Percentiles rank a stretch among this genome's conserved stretches.
Conservation (phyloP, 2,888 invertebrate genomes). For the Melieria omissa region DNA sequence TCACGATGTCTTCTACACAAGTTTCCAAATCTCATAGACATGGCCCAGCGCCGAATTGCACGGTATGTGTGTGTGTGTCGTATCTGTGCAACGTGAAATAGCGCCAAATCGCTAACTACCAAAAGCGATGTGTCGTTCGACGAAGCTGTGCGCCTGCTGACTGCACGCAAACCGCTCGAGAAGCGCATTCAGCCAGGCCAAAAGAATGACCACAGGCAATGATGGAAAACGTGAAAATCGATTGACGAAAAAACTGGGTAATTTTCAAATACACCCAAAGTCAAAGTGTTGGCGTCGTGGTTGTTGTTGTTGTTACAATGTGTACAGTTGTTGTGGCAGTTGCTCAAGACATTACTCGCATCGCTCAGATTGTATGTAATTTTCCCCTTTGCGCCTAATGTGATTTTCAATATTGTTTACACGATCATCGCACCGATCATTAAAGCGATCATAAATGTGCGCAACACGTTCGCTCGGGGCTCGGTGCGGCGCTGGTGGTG, state of each 20-base stretch:
- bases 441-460: slow-evolving; percentile 21
- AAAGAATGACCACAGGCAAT: slow-evolving; percentile 42
- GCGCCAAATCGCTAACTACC: too few relatives aligned
- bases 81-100: too few relatives aligned
- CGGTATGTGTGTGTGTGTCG: too few relatives aligned
- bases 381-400: slow-evolving; percentile 49
- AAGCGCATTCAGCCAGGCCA: too few relatives aligned
- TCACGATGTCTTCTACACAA: slow-evolving; percentile 46
- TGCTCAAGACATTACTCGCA: slow-evolving; percentile 13
- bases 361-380: slow-evolving; percentile 38
- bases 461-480: background rate
- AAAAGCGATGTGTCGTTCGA: too few relatives aligned
- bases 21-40: too few relatives aligned
- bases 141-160: too few relatives aligned
- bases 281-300: slow-evolving; percentile 19
- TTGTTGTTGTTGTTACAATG: slow-evolving; percentile 5
- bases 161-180: too few relatives aligned
- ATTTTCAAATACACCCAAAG: slow-evolving; percentile 26
- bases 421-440: slow-evolving; percentile 39
- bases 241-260: slow-evolving; percentile 43
- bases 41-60: too few relatives aligned
- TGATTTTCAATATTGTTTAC: slow-evolving; percentile 42
- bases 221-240: slow-evolving; percentile 41
- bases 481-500: background rate
- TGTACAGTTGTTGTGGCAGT: background rate